These are phyloP conservation scores for Ophiothrix spiculata DNA, from an alignment of 35 echinoderm and acorn worm genomes.

Conservation along the genomic window DNA sequence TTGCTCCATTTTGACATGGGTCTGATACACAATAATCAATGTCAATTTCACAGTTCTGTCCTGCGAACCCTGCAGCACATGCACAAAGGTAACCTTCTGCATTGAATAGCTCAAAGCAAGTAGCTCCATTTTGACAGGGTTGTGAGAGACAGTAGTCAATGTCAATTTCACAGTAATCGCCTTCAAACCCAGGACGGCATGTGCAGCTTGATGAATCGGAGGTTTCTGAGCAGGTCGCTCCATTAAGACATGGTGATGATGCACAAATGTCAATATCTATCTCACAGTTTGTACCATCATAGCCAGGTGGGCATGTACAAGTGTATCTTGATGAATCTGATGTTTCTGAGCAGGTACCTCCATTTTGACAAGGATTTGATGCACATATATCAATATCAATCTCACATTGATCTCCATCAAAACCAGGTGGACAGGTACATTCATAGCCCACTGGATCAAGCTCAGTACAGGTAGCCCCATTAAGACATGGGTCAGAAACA, in stretches of 20 bases:
- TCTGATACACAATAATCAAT: too few relatives aligned
- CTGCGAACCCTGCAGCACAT: background rate
- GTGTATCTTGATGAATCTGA: too few relatives aligned
- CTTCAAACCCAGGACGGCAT: slow-evolving; percentile 36
- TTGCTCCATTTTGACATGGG: slow-evolving; percentile 18
- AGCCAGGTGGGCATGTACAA: too few relatives aligned
- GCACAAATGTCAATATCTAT: too few relatives aligned
- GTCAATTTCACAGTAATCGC: slow-evolving; percentile 29
- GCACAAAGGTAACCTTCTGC: background rate
- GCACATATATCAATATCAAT: slow-evolving; percentile 12
- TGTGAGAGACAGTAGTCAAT: background rate
- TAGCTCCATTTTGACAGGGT: background rate
- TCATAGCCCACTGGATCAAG: too few relatives aligned
- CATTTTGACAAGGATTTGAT: slow-evolving; percentile 33
- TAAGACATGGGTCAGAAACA: too few relatives aligned
- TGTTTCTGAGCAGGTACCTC: slow-evolving; percentile 26
- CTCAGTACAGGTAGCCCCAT: too few relatives aligned
- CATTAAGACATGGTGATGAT: slow-evolving; percentile 61
- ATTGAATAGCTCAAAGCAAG: background rate
- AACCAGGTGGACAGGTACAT: too few relatives aligned
- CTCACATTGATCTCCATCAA: too few relatives aligned
- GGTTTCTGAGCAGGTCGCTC: slow-evolving; percentile 35
- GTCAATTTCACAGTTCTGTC: background rate
- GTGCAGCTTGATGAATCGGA: slow-evolving; percentile 14
- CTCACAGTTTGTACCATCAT: too few relatives aligned